A percentile compares a stretch with the other conserved stretches of the same genome.
Conservation (phyloP, 1,140 invertebrate species). For the Plutomurus gul region DNA sequence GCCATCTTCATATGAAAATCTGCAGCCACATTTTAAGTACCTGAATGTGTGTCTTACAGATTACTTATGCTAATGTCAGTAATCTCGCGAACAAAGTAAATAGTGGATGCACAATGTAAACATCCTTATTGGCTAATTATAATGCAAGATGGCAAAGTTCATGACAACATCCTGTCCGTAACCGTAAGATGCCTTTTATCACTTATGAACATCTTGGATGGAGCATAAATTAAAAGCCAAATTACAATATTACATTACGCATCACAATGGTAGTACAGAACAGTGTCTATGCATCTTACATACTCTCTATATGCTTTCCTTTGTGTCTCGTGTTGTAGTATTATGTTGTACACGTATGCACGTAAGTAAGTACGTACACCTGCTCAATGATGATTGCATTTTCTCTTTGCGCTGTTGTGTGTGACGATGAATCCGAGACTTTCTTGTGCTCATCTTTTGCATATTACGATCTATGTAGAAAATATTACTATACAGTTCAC, state of each 20-base stretch:
- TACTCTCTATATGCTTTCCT: too few species aligned
- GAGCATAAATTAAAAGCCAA: slow-evolving; percentile 3
- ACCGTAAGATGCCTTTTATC: slow-evolving; percentile 21
- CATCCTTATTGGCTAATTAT: slow-evolving; percentile 27
- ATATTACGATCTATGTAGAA: neutral
- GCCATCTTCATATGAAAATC: too few species aligned
- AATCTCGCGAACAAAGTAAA: slow-evolving; percentile 8
- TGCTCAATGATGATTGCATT: too few species aligned
- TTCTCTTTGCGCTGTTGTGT: too few species aligned
- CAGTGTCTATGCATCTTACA: neutral
- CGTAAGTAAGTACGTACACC: too few species aligned
- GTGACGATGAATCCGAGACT: too few species aligned
- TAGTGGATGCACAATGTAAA: slow-evolving; percentile 15
- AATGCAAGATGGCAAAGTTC: slow-evolving; percentile 28
- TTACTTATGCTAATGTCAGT: neutral
- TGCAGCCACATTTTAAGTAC: too few species aligned
- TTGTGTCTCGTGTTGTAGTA: too few species aligned
- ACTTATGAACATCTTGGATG: slow-evolving; percentile 27
- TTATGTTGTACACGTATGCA: too few species aligned
- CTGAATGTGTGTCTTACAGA: too few species aligned
- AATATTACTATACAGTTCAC: neutral
- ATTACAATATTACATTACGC: slow-evolving; percentile 25
- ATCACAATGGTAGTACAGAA: neutral
- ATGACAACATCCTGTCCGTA: slow-evolving; percentile 26
- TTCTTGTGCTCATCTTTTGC: too few species aligned